These are phyloP conservation scores for Porites evermanni DNA, from an alignment of 92 coral and sea anemone species.

Conservation along the genomic window DNA sequence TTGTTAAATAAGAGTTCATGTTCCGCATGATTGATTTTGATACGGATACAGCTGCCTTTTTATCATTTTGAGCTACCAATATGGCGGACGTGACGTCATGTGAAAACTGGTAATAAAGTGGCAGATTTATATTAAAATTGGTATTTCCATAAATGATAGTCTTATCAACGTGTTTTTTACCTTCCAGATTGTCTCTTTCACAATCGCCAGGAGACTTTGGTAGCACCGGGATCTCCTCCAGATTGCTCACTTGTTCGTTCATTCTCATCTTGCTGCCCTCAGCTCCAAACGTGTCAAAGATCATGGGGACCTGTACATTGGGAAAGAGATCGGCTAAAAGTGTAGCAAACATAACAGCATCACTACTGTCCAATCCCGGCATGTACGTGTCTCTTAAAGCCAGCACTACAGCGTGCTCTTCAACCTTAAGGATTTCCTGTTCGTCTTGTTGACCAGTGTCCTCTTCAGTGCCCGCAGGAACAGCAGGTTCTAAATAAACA, in stretches of 20 bases:
- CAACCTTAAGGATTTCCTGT: constrained; percentile 60
- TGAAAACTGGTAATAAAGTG: too few relatives aligned
- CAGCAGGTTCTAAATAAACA: neutral
- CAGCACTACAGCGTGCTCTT: constrained; percentile 84
- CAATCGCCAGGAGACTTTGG: constrained; percentile 27
- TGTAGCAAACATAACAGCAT: constrained; percentile 93
- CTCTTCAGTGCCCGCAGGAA: constrained; percentile 11
- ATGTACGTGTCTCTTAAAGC: constrained; percentile 90
- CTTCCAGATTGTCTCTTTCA: constrained; percentile 47
- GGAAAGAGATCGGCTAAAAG: constrained; percentile 89
- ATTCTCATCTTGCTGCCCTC: constrained; percentile 69
- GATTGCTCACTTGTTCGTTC: constrained; percentile 81
- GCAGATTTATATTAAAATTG: too few relatives aligned
- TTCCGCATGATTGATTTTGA: too few relatives aligned
- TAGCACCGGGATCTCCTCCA: constrained; percentile 84
- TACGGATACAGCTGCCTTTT: too few relatives aligned
- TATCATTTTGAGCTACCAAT: too few relatives aligned
- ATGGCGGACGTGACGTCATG: too few relatives aligned
- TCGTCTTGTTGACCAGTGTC: constrained; percentile 41
- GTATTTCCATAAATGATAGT: neutral
- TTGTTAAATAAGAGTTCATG: too few relatives aligned
- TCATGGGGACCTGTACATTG: constrained; percentile 82
- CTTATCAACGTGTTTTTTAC: neutral
- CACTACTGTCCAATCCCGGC: constrained; percentile 86
- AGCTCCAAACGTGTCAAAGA: constrained; percentile 81